These are phyloP conservation scores for Drosophila leontia DNA, from an alignment of 1,140 invertebrate genomes.

Conservation along the genomic window DNA sequence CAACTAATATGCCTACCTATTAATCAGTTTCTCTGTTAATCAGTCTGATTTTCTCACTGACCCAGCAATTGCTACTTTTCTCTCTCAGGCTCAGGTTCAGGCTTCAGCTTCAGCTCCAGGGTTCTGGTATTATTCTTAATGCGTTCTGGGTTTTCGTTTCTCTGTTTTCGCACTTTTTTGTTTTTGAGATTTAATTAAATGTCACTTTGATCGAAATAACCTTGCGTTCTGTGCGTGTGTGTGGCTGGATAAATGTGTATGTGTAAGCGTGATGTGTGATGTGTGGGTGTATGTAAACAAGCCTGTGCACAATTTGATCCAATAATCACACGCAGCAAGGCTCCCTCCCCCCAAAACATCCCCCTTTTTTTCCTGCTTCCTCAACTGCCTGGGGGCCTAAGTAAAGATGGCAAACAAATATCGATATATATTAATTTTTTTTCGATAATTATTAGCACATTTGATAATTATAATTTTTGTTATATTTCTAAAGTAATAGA, in stretches of 20 bases:
- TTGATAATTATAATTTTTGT: neutral
- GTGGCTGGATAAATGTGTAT: neutral
- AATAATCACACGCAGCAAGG: conserved; percentile 64
- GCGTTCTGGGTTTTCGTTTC: conserved; percentile 40
- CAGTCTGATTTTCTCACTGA: neutral
- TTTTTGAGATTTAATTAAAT: conserved; percentile 74
- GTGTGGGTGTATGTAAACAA: conserved; percentile 23
- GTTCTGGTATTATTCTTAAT: conserved; percentile 25
- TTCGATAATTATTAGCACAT: neutral
- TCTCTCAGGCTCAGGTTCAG: neutral
- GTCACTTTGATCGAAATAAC: conserved; percentile 75
- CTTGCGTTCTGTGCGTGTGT: conserved; percentile 27
- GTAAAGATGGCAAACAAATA: neutral
- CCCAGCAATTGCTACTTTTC: neutral
- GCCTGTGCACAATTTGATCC: conserved; percentile 52
- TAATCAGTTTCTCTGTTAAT: conserved; percentile 11
- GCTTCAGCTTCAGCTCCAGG: neutral
- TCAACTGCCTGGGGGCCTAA: neutral
- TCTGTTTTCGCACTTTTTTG: conserved; percentile 13
- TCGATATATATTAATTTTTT: neutral
- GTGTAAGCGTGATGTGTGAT: conserved; percentile 12
- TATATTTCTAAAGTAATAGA: neutral
- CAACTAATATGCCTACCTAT: conserved; percentile 13
- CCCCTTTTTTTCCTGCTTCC: conserved; percentile 7
- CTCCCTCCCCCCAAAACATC: conserved; percentile 11